Evolutionary conservation across 2,113 vertebrate genomes (phyloP).

Genomic region (Apistogramma diplotaenia): DNA sequence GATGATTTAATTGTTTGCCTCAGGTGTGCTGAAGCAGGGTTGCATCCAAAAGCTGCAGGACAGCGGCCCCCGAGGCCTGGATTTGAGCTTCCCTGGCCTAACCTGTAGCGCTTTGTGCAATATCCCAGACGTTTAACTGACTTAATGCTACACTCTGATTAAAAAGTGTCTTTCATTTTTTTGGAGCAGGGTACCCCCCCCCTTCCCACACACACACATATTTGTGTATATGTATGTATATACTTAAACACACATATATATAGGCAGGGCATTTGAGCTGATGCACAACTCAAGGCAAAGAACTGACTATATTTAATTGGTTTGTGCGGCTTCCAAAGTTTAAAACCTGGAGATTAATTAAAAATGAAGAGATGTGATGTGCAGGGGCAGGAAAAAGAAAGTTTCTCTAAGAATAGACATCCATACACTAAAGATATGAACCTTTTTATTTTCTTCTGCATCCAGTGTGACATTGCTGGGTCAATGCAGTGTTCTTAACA

Average conservation of each 20-base stretch:
- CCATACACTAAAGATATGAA: slow-evolving; percentile 4
- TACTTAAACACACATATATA: too few species aligned
- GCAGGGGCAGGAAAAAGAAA: slow-evolving; percentile 13
- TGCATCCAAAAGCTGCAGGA: too few species aligned
- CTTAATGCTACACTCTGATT: too few species aligned
- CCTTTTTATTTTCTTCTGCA: slow-evolving; percentile 11
- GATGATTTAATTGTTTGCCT: too few species aligned
- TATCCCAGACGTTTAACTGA: too few species aligned
- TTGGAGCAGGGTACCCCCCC: too few species aligned
- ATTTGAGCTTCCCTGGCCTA: too few species aligned
- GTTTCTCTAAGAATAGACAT: slow-evolving; percentile 9
- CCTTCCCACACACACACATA: background rate
- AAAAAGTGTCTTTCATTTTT: too few species aligned
- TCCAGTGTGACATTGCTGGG: background rate
- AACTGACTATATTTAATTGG: slow-evolving; percentile 39
- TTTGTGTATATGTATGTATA: background rate
- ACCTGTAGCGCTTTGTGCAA: too few species aligned
- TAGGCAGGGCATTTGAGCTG: background rate
- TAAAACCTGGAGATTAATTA: slow-evolving; percentile 59
- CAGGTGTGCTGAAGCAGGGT: too few species aligned
- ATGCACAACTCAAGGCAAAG: slow-evolving; percentile 38
- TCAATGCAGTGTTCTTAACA: background rate
- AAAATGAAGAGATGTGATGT: slow-evolving; percentile 46
- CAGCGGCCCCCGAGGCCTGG: too few species aligned
- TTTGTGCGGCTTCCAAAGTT: slow-evolving; percentile 29